phyloP scores from a whole-genome alignment of 2,797 vertebrate species.

The Brachyalestes nurse region DNA sequence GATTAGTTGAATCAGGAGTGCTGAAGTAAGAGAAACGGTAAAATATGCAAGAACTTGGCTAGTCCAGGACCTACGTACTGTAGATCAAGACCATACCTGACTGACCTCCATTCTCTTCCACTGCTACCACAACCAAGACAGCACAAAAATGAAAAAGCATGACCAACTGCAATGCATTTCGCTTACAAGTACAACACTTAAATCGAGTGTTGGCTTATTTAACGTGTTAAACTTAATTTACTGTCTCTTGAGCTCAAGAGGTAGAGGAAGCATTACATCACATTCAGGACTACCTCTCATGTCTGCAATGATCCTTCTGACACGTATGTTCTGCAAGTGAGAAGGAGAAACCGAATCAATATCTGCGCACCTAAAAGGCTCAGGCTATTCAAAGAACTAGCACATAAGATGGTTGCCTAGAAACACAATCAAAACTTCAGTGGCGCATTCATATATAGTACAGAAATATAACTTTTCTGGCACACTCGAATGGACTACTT shows the following conservation, averaged over 20 bases:
- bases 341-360: conserved; percentile 3
- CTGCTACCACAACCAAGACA: background rate
- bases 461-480: background rate
- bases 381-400: conserved; percentile 21
- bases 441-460: background rate
- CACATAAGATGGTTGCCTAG: conserved; percentile 44
- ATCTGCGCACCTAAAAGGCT: conserved; percentile 14
- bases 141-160: background rate
- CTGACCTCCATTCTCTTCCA: background rate
- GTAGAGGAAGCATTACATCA: background rate
- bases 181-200: background rate
- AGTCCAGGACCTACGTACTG: no score
- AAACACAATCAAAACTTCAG: conserved; percentile 41
- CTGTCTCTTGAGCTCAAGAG: background rate
- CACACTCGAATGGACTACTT: background rate
- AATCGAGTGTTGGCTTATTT: background rate
- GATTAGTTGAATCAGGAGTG: no score
- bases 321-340: no score
- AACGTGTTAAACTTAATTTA: no score
- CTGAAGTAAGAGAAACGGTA: no score
- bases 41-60: no score
- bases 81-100: no score
- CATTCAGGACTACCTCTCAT: background rate
- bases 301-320: background rate
- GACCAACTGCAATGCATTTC: background rate